Base-by-base conservation (phyloP, 2,888 invertebrate species). In the Gasteruption jaculator region DNA sequence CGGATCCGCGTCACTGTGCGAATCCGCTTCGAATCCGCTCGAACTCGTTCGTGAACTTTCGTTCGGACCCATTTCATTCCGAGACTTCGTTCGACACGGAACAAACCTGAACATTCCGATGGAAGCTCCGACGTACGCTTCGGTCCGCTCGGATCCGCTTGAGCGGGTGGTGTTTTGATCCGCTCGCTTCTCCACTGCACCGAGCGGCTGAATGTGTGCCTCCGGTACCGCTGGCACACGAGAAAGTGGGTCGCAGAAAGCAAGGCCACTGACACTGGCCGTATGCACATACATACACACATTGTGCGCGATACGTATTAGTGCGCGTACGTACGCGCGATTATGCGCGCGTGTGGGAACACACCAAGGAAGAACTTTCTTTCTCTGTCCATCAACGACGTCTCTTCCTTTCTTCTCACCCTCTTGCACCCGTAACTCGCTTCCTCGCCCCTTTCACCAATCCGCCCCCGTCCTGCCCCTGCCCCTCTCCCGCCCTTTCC, bases 191-290 rank as follows among this genome's bases (percentile, higher is more conserved):
- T n/a, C n/a, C n/a, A n/a, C n/a, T n/a, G n/a, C n/a, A n/a, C n/a
- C n/a, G n/a, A n/a, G n/a, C n/a, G n/a, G n/a, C n/a, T n/a, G n/a
- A n/a, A n/a, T n/a, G 43, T 43, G 41, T 43, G 45, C 43, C 44
- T 43, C 46, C 44, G 44, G 49, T 43, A 47, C 45, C 41, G 46
- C 36, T n/a, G n/a, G n/a, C n/a, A n/a, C n/a, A 42, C 52, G 62
- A 56, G 66, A 67, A 70, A 68, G 70, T 70, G 56, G 70, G 69
- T 68, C 69, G 65, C 69, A 68, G 68, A 70, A 69, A 70, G 70
- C 65, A 70, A 70, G 70, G 68, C 68, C 68, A 69, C 65, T 69
- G 66, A 69, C 69, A 67, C 68, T 67, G 61, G 54, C 54, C 53
- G 53, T 48, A 44, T n/a, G n/a, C n/a, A n/a, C n/a, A n/a, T n/a